phyloP scores from a whole-genome alignment of 2,888 invertebrate genomes.

The Digitonthophagus gazella region DNA sequence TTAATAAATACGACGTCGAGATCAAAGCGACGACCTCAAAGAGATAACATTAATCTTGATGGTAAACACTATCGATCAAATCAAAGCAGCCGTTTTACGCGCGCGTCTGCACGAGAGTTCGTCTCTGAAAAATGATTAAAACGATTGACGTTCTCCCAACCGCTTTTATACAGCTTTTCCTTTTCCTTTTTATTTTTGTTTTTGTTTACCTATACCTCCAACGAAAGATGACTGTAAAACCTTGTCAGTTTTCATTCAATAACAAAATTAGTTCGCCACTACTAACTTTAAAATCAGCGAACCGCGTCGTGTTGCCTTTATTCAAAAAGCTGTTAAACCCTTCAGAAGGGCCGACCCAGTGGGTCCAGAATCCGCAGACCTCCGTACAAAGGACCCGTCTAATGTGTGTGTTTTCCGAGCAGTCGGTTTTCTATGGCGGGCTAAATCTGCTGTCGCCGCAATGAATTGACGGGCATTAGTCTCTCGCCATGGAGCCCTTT shows the following conservation, averaged over 20 bases:
- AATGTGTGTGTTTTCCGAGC: constrained; percentile 36
- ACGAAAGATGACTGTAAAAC: too few species aligned
- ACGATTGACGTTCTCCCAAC: background rate
- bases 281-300: too few species aligned
- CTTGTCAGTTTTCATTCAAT: too few species aligned
- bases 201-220: too few species aligned
- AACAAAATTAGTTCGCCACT: too few species aligned
- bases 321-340: background rate
- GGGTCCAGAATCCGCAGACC: background rate
- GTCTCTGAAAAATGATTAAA: background rate
- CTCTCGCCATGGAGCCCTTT: constrained; percentile 36
- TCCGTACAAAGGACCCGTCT: constrained; percentile 19
- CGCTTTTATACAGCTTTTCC: too few species aligned
- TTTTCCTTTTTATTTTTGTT: too few species aligned
- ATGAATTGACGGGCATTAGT: constrained; percentile 42
- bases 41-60: constrained; percentile 27
- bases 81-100: constrained; percentile 22
- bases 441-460: constrained; percentile 42
- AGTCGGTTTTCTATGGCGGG: constrained; percentile 38
- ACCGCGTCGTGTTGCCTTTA: too few species aligned
- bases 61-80: constrained; percentile 28
- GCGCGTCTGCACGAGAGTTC: background rate
- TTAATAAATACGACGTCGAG: constrained; percentile 29
- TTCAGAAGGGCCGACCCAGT: background rate
- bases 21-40: constrained; percentile 25